Evolutionary conservation across 2,888 invertebrate species (phyloP).

Genomic region (Aspidiotus rigidus): DNA sequence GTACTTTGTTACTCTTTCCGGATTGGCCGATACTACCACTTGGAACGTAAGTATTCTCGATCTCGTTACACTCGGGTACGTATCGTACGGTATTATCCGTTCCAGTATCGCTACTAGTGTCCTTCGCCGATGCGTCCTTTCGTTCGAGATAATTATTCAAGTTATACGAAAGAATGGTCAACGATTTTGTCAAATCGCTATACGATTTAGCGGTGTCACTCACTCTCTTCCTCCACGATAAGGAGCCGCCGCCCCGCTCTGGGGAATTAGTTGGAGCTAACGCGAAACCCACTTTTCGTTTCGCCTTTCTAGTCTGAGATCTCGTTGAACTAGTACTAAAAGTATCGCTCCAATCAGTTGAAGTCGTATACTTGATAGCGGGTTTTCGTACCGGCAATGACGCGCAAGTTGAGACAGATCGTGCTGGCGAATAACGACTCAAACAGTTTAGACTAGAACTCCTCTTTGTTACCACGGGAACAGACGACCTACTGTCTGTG

Average conservation of each 20-base stretch:
- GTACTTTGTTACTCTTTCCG: background rate
- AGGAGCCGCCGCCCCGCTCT: background rate
- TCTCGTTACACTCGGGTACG: conserved; percentile 10
- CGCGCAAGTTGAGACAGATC: background rate
- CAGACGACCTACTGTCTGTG: background rate
- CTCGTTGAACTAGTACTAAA: background rate
- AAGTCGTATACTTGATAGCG: background rate
- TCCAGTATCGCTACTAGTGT: conserved; percentile 21
- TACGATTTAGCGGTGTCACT: background rate
- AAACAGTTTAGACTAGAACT: background rate
- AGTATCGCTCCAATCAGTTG: background rate
- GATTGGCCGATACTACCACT: background rate
- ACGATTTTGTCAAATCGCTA: conserved; percentile 14
- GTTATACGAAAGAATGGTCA: conserved; percentile 21
- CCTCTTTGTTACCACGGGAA: background rate
- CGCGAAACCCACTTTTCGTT: background rate
- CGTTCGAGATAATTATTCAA: conserved; percentile 16
- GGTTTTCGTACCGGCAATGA: background rate
- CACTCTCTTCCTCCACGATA: background rate
- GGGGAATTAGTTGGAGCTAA: background rate
- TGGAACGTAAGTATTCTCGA: conserved; percentile 7
- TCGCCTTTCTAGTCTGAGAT: background rate
- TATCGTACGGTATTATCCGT: conserved; percentile 24
- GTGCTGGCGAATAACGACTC: background rate
- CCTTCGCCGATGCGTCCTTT: conserved; percentile 5